These are phyloP conservation scores for Nephotettix cincticeps DNA, from an alignment of 1,140 invertebrate species.

Conservation along the genomic window DNA sequence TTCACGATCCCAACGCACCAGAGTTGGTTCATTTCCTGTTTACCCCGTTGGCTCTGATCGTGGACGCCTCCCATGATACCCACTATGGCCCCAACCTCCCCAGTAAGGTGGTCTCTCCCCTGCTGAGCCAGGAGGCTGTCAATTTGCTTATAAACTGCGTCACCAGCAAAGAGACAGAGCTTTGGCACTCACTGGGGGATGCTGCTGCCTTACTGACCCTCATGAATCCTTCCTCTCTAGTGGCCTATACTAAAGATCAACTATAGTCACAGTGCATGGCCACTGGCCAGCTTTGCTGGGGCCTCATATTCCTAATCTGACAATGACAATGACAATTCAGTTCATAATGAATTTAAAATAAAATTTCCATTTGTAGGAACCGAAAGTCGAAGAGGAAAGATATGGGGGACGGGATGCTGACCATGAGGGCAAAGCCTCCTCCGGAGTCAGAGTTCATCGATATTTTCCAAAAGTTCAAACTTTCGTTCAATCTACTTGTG, in stretches of 20 bases:
- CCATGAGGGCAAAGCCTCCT: slow-evolving; percentile 92
- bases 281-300: too few relatives aligned
- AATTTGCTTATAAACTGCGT: slow-evolving; percentile 96
- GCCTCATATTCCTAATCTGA: too few relatives aligned
- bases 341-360: too few relatives aligned
- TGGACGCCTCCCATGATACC: slow-evolving; percentile 90
- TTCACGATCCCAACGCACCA: slow-evolving; percentile 98
- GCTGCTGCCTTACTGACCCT: too few relatives aligned
- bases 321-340: too few relatives aligned
- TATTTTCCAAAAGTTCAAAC: slow-evolving; percentile 98
- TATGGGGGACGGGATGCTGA: slow-evolving; percentile 88
- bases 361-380: slow-evolving; percentile 44
- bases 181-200: slow-evolving; percentile 95
- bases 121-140: slow-evolving; percentile 90
- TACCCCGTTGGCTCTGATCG: slow-evolving; percentile 93
- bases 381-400: slow-evolving; percentile 78
- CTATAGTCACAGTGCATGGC: too few relatives aligned
- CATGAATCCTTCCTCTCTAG: too few relatives aligned
- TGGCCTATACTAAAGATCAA: too few relatives aligned
- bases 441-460: slow-evolving; percentile 95
- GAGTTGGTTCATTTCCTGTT: slow-evolving; percentile 98
- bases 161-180: slow-evolving; percentile 95
- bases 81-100: slow-evolving; percentile 77
- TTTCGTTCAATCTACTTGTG: slow-evolving; percentile 91
- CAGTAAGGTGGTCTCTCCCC: slow-evolving; percentile 82